Conservation (phyloP, 2,113 vertebrate species). For the Epinephelus moara region DNA sequence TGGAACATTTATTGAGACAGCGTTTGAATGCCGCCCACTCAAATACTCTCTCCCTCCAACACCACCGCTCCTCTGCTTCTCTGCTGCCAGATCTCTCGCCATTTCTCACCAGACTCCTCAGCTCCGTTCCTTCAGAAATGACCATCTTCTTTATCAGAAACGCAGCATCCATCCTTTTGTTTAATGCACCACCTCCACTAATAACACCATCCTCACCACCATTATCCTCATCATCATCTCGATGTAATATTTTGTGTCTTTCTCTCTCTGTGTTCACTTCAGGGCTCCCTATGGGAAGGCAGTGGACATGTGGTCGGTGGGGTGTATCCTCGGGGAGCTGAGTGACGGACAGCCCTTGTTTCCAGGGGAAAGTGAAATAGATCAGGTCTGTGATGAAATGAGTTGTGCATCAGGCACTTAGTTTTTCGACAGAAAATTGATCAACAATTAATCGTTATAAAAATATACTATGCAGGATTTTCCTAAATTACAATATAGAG, state of each 20-base stretch:
- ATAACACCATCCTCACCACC: not conserved
- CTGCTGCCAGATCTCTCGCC: conserved; percentile 75
- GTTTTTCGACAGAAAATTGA: no score
- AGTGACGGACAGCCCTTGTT: conserved; percentile 98
- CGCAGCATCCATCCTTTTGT: conserved; percentile 15
- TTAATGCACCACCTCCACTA: not conserved
- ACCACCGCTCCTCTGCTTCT: conserved; percentile 74
- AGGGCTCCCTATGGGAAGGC: conserved; percentile 98
- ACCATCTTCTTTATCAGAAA: conserved; percentile 45
- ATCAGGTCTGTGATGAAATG: conserved; percentile 81
- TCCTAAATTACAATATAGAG: no score
- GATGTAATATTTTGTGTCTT: not conserved
- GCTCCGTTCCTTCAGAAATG: conserved; percentile 50
- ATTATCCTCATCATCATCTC: not conserved
- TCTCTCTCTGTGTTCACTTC: conserved; percentile 21
- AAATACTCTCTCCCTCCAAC: conserved; percentile 82
- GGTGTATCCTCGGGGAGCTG: conserved; percentile 98
- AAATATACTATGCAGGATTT: no score
- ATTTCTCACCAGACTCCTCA: conserved; percentile 71
- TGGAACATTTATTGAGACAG: conserved; percentile 82
- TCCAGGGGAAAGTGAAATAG: conserved; percentile 98
- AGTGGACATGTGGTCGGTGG: conserved; percentile 99
- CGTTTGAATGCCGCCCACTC: conserved; percentile 86
- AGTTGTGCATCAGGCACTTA: not conserved
- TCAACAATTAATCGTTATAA: no score